Base-by-base conservation (phyloP, 1,140 invertebrate species). In the Antheraea pernyi region DNA sequence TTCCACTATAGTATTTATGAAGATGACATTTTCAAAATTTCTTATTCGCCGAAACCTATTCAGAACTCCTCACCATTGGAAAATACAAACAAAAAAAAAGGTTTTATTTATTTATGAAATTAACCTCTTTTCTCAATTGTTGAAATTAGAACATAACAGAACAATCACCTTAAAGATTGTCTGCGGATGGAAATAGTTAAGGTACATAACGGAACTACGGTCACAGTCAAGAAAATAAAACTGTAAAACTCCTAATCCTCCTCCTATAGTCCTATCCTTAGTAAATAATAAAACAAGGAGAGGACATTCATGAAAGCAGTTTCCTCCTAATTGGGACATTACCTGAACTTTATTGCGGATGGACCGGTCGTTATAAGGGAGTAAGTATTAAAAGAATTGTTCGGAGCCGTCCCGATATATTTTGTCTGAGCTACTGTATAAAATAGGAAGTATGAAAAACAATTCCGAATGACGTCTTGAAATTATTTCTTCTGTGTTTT, bases 261-360 rank as follows among this genome's bases (percentile, higher is more conserved):
- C n/a, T n/a, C n/a, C n/a, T n/a, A n/a, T n/a, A n/a, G n/a, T 42
- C 2, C 7, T 53, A 16, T 53, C 46, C 46, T 53, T 16, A 53
- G 46, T n/a, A 53, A 16, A 53, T 11, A 53, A 53, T 2, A 13
- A 53, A 53, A 53, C 46, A 53, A 16, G 46, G 46, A 53, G 16
- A 53, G 16, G 46, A 53, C 46, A 16, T 53, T 53, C 46, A 5
- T 8, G 13, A 30, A 37, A 36, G 19, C 37, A 37, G 61, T 63
- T 63, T 16, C 30, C 30, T 30, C 61, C 61, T 37, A 63, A 63
- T 63, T 63, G 61, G 61, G 37, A 11, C 61, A 63, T 37, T 63
- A 63, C 61, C 30, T 63, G 61, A 63, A 36, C 22, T 63, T 63
- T 63, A 63, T 63, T 63, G 22, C 22, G n/a, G 30, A 63, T 63